phyloP scores from a whole-genome alignment of 2,888 invertebrate species.

The Polia nebulosa region DNA sequence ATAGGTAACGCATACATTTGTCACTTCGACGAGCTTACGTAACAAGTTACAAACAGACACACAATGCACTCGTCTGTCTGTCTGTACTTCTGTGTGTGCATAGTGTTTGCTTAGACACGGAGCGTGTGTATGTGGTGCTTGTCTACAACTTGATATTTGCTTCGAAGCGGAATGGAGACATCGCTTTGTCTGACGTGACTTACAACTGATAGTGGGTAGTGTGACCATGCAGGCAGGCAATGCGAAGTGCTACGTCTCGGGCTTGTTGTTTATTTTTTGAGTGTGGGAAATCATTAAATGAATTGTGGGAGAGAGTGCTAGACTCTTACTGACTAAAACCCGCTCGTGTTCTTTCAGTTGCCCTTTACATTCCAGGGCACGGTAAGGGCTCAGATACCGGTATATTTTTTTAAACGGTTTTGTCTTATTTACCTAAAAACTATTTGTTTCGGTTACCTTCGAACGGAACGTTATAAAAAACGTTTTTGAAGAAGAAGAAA shows the following conservation, averaged over 20 bases:
- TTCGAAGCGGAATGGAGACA: constrained; percentile 47
- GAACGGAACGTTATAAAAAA: too few species aligned
- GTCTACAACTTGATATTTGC: constrained; percentile 46
- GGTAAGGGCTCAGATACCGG: too few species aligned
- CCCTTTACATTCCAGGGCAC: too few species aligned
- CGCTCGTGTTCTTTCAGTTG: too few species aligned
- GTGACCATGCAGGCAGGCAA: constrained; percentile 37
- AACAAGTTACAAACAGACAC: constrained; percentile 27
- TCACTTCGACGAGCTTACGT: constrained; percentile 31
- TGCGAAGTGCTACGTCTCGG: neutral
- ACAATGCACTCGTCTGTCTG: constrained; percentile 1
- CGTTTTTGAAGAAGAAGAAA: too few species aligned
- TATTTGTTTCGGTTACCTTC: too few species aligned
- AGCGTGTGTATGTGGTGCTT: constrained; percentile 22
- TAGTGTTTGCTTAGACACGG: constrained; percentile 37
- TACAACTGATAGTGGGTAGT: constrained; percentile 56
- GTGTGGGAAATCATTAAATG: too few species aligned
- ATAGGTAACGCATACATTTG: constrained; percentile 17
- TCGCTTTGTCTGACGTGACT: constrained; percentile 60
- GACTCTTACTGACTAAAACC: too few species aligned
- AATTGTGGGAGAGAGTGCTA: too few species aligned
- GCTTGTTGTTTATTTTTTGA: too few species aligned
- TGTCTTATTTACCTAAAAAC: too few species aligned
- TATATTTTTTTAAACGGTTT: too few species aligned
- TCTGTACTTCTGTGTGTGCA: constrained; percentile 23